Evolutionary conservation across 2,113 vertebrate species (phyloP).

Genomic region (Rhea americana): DNA sequence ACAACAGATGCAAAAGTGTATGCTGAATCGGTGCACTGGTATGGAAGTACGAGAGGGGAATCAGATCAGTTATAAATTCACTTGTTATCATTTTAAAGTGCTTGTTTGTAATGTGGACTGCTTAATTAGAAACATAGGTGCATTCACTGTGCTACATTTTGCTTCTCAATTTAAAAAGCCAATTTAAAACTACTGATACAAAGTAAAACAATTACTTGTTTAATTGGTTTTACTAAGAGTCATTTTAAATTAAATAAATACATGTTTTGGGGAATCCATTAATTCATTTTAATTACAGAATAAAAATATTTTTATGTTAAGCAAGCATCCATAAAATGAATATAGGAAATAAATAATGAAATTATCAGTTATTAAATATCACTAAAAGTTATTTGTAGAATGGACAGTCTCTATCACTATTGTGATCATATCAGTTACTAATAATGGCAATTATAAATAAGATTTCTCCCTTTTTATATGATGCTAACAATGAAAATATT

Average conservation of each 20-base stretch:
- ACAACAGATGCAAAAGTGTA: not conserved
- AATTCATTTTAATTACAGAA: constrained; percentile 41
- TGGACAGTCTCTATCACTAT: not conserved
- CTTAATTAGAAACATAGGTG: constrained; percentile 41
- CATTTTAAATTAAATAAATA: constrained; percentile 18
- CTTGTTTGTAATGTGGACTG: not conserved
- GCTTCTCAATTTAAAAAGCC: constrained; percentile 37
- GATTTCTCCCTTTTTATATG: not conserved
- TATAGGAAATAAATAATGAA: constrained; percentile 3
- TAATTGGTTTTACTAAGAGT: constrained; percentile 58
- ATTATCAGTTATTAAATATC: not conserved
- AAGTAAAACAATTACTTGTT: constrained; percentile 47
- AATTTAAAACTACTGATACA: constrained; percentile 41
- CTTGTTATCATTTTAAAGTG: not conserved
- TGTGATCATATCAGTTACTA: not conserved
- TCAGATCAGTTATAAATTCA: not conserved
- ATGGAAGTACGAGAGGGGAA: not conserved
- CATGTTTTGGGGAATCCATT: not conserved
- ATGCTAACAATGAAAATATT: not conserved
- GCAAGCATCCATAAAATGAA: not conserved
- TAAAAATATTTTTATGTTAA: constrained; percentile 37
- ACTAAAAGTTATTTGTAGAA: not conserved
- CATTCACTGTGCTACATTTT: not conserved
- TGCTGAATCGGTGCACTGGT: not conserved
- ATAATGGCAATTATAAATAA: not conserved